phyloP scores from a whole-genome alignment of 1,140 invertebrate genomes.

The Drosophila chauvacae region DNA sequence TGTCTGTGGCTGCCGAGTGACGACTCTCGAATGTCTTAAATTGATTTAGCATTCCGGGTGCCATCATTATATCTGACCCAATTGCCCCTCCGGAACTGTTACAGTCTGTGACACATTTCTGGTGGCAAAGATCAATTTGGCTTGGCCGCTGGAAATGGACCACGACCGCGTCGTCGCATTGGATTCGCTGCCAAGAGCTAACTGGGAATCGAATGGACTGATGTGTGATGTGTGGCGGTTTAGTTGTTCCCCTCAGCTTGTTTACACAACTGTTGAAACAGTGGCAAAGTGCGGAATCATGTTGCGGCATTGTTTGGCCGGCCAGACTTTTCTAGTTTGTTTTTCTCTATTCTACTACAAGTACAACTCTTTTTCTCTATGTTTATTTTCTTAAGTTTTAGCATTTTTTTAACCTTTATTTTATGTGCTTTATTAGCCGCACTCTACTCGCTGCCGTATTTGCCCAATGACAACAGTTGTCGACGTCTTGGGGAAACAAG shows the following conservation, averaged over 20 bases:
- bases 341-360: slow-evolving; percentile 16
- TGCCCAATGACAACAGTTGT: slow-evolving; percentile 44
- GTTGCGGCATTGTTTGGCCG: slow-evolving; percentile 35
- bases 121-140: slow-evolving; percentile 49
- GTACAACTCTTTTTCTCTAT: neutral
- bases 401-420: slow-evolving; percentile 26
- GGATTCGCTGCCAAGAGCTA: slow-evolving; percentile 22
- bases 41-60: slow-evolving; percentile 43
- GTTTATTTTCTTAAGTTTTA: slow-evolving; percentile 8
- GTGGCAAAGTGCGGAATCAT: slow-evolving; percentile 63
- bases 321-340: slow-evolving; percentile 29
- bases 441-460: slow-evolving; percentile 61
- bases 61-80: slow-evolving; percentile 51
- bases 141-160: slow-evolving; percentile 41
- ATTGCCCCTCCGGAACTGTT: slow-evolving; percentile 19
- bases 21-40: slow-evolving; percentile 6
- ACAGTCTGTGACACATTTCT: slow-evolving; percentile 49
- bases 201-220: slow-evolving; percentile 22
- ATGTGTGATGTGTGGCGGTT: slow-evolving; percentile 26
- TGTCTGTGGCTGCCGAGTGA: slow-evolving; percentile 13
- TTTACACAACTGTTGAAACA: slow-evolving; percentile 67
- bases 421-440: slow-evolving; percentile 63
- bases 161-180: slow-evolving; percentile 31
- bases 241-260: slow-evolving; percentile 38
- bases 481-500: slow-evolving; percentile 59